These are phyloP conservation scores for Tipula confusa DNA, from an alignment of 2,888 invertebrate species.

Conservation along the genomic window DNA sequence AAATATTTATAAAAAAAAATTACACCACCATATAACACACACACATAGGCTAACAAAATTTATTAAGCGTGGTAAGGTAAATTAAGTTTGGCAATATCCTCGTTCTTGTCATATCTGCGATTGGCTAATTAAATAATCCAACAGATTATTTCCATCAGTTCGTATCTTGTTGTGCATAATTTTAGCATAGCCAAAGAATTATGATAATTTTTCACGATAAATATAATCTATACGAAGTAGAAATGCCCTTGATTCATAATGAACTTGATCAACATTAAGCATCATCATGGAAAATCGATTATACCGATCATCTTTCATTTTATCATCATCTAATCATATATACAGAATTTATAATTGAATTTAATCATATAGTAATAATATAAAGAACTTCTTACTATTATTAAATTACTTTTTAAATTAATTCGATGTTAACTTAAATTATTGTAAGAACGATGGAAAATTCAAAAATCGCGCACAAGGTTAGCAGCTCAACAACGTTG, in stretches of 20 bases:
- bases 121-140: too few relatives aligned
- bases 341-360: neutral
- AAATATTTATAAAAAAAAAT: neutral
- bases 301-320: neutral
- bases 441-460: neutral
- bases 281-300: neutral
- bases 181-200: neutral
- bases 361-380: neutral
- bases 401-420: slow-evolving; percentile 10
- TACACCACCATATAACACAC: neutral
- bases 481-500: neutral
- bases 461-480: neutral
- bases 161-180: neutral
- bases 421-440: neutral
- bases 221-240: neutral
- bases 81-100: neutral
- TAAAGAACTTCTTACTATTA: neutral
- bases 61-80: neutral
- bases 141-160: too few relatives aligned
- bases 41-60: neutral
- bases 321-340: neutral
- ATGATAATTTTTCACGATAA: neutral
- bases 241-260: neutral
- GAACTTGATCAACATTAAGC: neutral
- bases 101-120: neutral